Evolutionary conservation across 2,888 invertebrate species (phyloP), one percentile per base, ranked within the genome.

Genomic region (Clusia tigrina): DNA sequence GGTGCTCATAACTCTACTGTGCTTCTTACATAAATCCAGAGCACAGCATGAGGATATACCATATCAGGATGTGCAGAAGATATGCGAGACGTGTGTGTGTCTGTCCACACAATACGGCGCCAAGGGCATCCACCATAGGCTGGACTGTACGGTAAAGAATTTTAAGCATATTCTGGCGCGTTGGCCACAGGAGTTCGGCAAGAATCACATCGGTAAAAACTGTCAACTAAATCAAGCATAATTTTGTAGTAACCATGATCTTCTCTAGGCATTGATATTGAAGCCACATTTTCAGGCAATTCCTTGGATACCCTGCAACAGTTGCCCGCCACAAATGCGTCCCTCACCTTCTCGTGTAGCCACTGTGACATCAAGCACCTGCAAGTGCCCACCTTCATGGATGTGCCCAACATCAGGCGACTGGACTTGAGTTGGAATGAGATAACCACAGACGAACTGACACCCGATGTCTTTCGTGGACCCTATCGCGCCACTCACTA

Each of bases 391-490:
- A 75, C 79, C 1, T 84, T 84, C 57, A 76, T 83, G 72, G 82
- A 84, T 67, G 80, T 78, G 3, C 80, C 81, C 3, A 81, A 81
- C 60, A 78, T 84, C 60, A 65, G 75, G 62, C 71, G 73, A n/a
- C 66, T 84, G 23, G 84, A 83, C 67, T 74, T 84, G 25, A 79
- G 81, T 62, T 83, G 79, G 75, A 84, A 84, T 63, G 74, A 78
- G 20, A 69, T 83, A 1, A 67, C 68, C 2, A 71, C 87, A n/a
- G 88, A 89, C 60, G 86, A 87, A 46, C 76, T 91, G 42, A 84
- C 86, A 54, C 85, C 88, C 20, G 89, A 89, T 70, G 86, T 89
- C 62, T 91, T 91, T 80, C 88, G 88, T 74, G 91, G 90, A 0
- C 88, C 88, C 0, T 90, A 88, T 77, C 86, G 85, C 64, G 82